Evolutionary conservation across 23 tunicate genomes (phyloP), one percentile per base, ranked within the genome.

Genomic region (Halocynthia aurantium): DNA sequence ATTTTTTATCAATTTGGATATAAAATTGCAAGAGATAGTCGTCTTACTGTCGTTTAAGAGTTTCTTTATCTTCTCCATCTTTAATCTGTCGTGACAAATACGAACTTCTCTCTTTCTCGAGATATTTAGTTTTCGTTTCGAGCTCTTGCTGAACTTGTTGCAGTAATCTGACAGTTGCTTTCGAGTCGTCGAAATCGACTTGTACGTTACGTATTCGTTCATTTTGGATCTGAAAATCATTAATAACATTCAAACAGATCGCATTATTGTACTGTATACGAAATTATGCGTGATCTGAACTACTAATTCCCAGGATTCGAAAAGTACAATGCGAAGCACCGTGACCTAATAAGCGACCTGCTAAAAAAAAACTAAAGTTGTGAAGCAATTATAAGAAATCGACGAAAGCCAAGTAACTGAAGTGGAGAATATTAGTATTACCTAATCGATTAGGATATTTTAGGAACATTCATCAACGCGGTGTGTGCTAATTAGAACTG

Each of bases 61-160:
- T 71, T 73, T 88, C 95, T 57, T 69, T 78, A 6, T 88, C 95
- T 51, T 88, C 95, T 15, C 88, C 95, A 50, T 84, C 88, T 8
- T 79, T 81, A 44, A 72, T 22, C 40, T 86, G 81, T 58, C 75
- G 87, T 18, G 76, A 67, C 70, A 88, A 52, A 22, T 52, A 78
- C 7, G 82, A 8, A 8, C 74, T 80, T 52, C 84, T 56, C 51
- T 88, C 95, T 52, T 83, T 88, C 81, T 88, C 83, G 61, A 88
- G 84, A 71, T 84, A 83, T 69, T 84, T 81, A 7, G 76, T 71
- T 74, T 88, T 88, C 13, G 86, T 82, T 62, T 88, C 95, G 31
- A 88, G 84, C 72, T 88, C 95, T 57, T 83, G 75, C 66, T 88
- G 95, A 10, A 88, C 84, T 67, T 88, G 95, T 76, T 87, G 86